Evolutionary conservation across 2,888 invertebrate species (phyloP).

Genomic region (Iphiclides podalirius): DNA sequence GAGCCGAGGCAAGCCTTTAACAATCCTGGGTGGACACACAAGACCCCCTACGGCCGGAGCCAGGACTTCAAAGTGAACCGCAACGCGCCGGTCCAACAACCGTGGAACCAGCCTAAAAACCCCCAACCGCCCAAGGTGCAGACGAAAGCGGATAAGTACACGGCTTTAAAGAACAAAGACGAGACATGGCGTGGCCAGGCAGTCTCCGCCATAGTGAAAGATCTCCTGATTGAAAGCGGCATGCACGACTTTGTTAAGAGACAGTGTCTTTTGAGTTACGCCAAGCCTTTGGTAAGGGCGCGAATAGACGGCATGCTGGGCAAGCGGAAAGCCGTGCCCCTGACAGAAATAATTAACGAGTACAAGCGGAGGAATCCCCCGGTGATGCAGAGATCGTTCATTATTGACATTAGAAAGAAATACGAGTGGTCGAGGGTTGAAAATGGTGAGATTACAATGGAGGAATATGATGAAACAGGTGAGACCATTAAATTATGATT

Average conservation of each 20-base stretch:
- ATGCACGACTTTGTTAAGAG: background rate
- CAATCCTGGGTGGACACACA: too few relatives aligned
- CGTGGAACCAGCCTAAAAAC: background rate
- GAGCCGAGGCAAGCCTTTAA: background rate
- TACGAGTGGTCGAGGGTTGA: background rate
- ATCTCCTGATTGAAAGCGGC: background rate
- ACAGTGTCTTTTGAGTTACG: background rate
- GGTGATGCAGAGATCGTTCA: background rate
- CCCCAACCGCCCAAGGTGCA: background rate
- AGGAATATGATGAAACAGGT: slow-evolving; percentile 6
- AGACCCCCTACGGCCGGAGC: background rate
- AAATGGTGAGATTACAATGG: background rate
- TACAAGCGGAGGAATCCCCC: slow-evolving; percentile 1
- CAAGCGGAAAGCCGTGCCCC: background rate
- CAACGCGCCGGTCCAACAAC: background rate
- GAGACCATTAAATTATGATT: slow-evolving; percentile 7
- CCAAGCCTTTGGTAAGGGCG: slow-evolving; percentile 1
- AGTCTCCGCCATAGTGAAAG: background rate
- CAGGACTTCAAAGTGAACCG: background rate
- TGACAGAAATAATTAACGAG: background rate
- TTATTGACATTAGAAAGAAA: background rate
- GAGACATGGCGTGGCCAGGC: slow-evolving; percentile 10
- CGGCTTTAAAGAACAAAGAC: background rate
- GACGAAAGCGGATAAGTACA: background rate
- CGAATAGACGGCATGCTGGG: slow-evolving; percentile 12